phyloP scores from a whole-genome alignment of 2,113 vertebrate genomes.

The Muntiacus muntjak region DNA sequence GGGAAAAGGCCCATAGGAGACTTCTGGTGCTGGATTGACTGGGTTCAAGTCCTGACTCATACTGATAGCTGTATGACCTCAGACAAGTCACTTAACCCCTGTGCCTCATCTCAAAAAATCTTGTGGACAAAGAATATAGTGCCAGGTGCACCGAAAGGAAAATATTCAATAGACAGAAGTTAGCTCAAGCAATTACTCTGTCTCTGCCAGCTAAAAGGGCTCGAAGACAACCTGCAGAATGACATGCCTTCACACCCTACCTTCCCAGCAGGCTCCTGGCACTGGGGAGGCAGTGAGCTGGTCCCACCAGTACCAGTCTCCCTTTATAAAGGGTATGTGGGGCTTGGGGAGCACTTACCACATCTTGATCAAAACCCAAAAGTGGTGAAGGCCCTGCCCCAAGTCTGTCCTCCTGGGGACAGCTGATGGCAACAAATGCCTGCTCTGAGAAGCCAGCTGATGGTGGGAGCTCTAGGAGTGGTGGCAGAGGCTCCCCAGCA shows the following conservation, averaged over 20 bases:
- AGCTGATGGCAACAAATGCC: slow-evolving; percentile 31
- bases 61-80: neutral
- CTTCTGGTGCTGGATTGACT: neutral
- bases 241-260: slow-evolving; percentile 43
- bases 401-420: slow-evolving; percentile 35
- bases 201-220: neutral
- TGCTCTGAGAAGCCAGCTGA: slow-evolving; percentile 32
- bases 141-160: neutral
- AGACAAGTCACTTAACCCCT: slow-evolving; percentile 5
- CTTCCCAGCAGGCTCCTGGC: slow-evolving; percentile 61
- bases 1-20: neutral
- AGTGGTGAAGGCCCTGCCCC: slow-evolving; percentile 34
- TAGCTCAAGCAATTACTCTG: neutral
- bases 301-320: slow-evolving; percentile 45
- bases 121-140: neutral
- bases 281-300: slow-evolving; percentile 29
- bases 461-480: neutral
- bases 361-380: slow-evolving; percentile 60
- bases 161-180: neutral
- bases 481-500: neutral
- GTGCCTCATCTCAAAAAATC: neutral
- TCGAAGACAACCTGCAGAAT: slow-evolving; percentile 20
- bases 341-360: slow-evolving; percentile 51
- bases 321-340: slow-evolving; percentile 39
- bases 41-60: neutral